Conservation (phyloP, 2,888 invertebrate species). For the Strigamia crassipes region DNA sequence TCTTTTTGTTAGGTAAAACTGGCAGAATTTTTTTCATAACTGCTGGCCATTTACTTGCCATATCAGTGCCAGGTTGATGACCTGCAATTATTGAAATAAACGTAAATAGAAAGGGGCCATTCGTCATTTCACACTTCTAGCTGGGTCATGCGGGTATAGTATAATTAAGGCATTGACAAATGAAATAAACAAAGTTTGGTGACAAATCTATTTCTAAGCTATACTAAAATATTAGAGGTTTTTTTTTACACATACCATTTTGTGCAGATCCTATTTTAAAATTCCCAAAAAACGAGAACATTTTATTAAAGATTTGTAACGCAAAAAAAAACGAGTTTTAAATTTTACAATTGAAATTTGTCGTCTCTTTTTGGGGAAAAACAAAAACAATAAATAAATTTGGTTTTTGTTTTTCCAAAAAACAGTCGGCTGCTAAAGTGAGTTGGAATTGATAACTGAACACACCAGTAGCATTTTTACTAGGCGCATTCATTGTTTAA, state of each 20-base stretch:
- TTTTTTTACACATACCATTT: conserved; percentile 19
- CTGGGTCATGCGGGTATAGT: too few species aligned
- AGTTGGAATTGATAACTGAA: too few species aligned
- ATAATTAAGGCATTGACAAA: too few species aligned
- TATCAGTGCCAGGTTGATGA: background rate
- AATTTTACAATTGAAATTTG: too few species aligned
- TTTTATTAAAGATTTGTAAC: background rate
- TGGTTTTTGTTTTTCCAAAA: too few species aligned
- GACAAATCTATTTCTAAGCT: background rate
- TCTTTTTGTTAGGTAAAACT: conserved; percentile 49
- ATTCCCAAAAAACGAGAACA: background rate
- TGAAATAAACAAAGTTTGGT: too few species aligned
- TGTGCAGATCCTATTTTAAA: conserved; percentile 8
- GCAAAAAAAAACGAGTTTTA: background rate
- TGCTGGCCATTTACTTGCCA: conserved; percentile 45
- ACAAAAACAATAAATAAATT: too few species aligned
- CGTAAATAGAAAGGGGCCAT: too few species aligned
- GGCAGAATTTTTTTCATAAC: conserved; percentile 49
- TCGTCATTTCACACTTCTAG: background rate
- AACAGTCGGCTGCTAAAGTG: too few species aligned
- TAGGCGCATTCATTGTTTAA: too few species aligned
- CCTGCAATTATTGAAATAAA: background rate
- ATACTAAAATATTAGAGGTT: background rate
- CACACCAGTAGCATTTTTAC: too few species aligned
- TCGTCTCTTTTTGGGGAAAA: too few species aligned